Percentiles rank a stretch among this genome's conserved stretches.
Evolutionary conservation across 1,140 invertebrate genomes (phyloP).

Genomic region (Matsumurasca onukii): DNA sequence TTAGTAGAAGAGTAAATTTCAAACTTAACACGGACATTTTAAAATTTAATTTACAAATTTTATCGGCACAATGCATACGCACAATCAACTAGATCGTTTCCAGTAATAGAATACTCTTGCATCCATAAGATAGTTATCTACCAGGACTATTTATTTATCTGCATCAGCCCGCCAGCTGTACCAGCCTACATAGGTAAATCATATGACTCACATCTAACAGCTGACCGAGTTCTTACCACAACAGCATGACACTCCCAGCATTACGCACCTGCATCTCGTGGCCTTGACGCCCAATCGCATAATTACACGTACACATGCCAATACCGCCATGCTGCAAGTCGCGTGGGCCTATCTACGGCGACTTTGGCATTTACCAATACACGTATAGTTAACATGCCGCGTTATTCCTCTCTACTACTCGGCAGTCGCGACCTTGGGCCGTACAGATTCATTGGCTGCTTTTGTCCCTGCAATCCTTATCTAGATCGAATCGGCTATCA

Average conservation of each 20-base stretch:
- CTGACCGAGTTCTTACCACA: no score
- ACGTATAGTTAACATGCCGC: not conserved
- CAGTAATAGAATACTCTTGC: no score
- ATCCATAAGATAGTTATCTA: no score
- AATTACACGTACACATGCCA: not conserved
- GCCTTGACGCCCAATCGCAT: conserved; percentile 16
- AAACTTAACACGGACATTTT: no score
- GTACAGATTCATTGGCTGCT: not conserved
- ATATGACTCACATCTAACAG: no score
- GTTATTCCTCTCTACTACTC: not conserved
- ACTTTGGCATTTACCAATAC: not conserved
- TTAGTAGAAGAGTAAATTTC: no score
- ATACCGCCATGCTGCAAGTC: not conserved
- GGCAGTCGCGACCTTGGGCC: not conserved
- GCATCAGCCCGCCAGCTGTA: no score
- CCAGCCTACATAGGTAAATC: no score
- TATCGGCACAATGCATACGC: no score
- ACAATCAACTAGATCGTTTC: no score
- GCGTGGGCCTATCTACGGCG: conserved; percentile 8
- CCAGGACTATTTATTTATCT: no score
- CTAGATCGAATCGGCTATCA: not conserved
- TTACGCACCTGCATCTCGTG: conserved; percentile 3
- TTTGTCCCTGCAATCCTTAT: not conserved
- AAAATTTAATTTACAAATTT: no score
- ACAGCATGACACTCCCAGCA: conserved; percentile 11